phyloP scores from a whole-genome alignment of 2,113 vertebrate genomes.

The Nothobranchius furzeri region DNA sequence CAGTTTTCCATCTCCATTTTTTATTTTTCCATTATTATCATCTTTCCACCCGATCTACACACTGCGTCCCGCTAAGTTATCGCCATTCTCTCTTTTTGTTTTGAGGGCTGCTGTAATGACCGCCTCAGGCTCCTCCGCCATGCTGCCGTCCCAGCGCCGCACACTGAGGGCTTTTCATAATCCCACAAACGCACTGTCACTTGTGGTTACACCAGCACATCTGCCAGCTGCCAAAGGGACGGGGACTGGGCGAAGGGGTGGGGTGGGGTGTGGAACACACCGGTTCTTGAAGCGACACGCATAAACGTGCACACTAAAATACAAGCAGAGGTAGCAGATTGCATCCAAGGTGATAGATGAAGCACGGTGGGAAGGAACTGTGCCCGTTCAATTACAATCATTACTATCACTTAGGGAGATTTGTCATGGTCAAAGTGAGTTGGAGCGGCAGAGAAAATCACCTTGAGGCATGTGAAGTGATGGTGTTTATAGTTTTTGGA shows the following conservation, averaged over 20 bases:
- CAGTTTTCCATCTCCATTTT: conserved; percentile 1
- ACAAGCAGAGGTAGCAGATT: conserved; percentile 59
- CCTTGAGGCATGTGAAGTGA: conserved; percentile 56
- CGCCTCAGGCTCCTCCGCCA: conserved; percentile 38
- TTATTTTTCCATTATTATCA: neutral
- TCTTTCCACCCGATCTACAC: conserved; percentile 3
- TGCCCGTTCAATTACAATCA: conserved; percentile 74
- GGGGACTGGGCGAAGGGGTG: conserved; percentile 12
- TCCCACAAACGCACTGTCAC: conserved; percentile 46
- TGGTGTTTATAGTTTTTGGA: conserved; percentile 27
- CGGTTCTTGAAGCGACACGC: conserved; percentile 22
- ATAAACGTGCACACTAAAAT: conserved; percentile 21
- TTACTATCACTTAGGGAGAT: conserved; percentile 70
- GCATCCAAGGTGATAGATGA: conserved; percentile 72
- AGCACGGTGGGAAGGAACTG: conserved; percentile 60
- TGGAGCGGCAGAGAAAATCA: conserved; percentile 48
- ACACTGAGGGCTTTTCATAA: conserved; percentile 57
- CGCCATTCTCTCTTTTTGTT: neutral
- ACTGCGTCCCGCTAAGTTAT: conserved; percentile 24
- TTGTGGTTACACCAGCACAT: conserved; percentile 61
- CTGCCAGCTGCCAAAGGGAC: conserved; percentile 69
- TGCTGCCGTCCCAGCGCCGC: conserved; percentile 8
- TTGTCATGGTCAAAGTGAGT: conserved; percentile 67
- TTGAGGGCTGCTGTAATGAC: conserved; percentile 43
- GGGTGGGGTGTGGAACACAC: neutral